Base-by-base conservation (phyloP, 2,888 invertebrate genomes). In the Drosophila stalkeri region DNA sequence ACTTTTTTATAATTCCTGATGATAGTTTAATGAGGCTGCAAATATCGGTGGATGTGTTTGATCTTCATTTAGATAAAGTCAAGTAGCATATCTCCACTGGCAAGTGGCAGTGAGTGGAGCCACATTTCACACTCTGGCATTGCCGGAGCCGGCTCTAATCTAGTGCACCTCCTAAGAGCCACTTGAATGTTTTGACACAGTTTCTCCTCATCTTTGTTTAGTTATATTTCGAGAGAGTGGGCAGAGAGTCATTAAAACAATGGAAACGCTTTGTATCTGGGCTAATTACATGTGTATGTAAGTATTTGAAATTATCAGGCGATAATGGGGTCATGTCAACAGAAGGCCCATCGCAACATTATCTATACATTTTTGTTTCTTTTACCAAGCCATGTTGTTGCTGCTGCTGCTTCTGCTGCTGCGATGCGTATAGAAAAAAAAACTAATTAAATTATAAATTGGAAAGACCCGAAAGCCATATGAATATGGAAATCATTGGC, bases 241-340 rank as follows among this genome's bases (percentile, higher is more conserved):
- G 70, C 44, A 51, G 44, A 57, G 57, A 61, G 61, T 37, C 67
- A 80, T 77, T 52, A 79, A 80, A 72, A 77, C 77, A 77, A 80
- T 77, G 76, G 49, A 43, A 75, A 63, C 64, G 70, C 77, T 77
- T 81, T 81, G 82, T 81, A 81, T 77, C 79, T 83, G 78, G 81
- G 81, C 77, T 85, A 82, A 78, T 78, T 78, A 78, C 77, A 80
- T 68, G 62, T 71, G 75, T 75, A 68, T 68, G 67, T 57, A 75
- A 72, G 76, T 80, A 72, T 80, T 72, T 68, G 81, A 72, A 80
- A 86, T 86, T 86, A 86, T 86, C 77, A 81, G 78, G 79, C 82
- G 81, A 86, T 86, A 86, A 86, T 84, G 81, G 69, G 86, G 86
- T 86, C 86, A 86, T 86, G 84, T 81, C 84, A 86, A 79, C 82